Evolutionary conservation across 2,888 invertebrate genomes (phyloP), one percentile per base, ranked within the genome.

Genomic region (Agonopterix alstromeriana): DNA sequence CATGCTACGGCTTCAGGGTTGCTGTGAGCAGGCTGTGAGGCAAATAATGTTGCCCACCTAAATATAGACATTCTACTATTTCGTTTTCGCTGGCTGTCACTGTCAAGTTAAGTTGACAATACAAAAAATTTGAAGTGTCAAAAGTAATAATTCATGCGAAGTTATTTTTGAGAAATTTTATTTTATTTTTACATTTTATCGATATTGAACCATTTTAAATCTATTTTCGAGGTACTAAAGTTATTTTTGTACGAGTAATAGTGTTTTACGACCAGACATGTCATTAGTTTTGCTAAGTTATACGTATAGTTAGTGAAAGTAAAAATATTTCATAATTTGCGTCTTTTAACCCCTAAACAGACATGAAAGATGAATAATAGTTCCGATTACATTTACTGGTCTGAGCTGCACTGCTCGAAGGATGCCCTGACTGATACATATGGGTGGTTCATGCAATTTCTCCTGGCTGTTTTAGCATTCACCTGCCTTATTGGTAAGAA

Each of bases 401-500:
- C 87, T 27, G 82, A 82, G 66, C 81, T 90, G 36, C 92, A 92
- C 70, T 93, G 93, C 78, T 90, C 90, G 44, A 93, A 93, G 72
- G 92, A 93, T 89, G 93, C 93, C 10, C 86, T 94, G 42, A 94
- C 93, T 9, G 92, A 93, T 73, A 90, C 91, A 54, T 93, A 93
- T 76, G 93, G 94, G 52, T 94, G 93, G 94, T 92, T 93, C 71
- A 85, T 94, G 70, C 94, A 94, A 75, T 92, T 92, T 52, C 76
- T 94, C 49, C 71, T 94, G 55, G 94, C 94, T 12, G 88, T 91
- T 54, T 79, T 94, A 61, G 94, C 94, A 17, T 94, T 94, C 76
- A 92, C 93, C 46, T 93, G 93, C 68, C 78, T 94, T 57, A 92
- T 94, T 65, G 91, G 94, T 93, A 89, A 27, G 27, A 27, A 27